Evolutionary conservation across 2,888 invertebrate genomes (phyloP).

Genomic region (Drosophila differens): DNA sequence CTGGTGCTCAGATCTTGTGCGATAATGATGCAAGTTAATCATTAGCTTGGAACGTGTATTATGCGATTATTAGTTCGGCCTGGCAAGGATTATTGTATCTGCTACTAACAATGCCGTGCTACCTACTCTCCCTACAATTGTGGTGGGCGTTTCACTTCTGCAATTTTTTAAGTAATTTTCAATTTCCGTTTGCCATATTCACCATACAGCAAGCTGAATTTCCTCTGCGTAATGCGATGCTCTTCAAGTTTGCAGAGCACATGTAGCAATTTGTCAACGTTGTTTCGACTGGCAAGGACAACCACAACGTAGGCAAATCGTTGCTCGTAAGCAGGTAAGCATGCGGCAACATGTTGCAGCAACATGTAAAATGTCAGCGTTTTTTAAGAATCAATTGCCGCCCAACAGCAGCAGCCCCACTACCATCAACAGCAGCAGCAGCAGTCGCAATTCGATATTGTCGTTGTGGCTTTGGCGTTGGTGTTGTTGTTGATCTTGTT

Average conservation of each 20-base stretch:
- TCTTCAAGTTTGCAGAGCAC: conserved; percentile 48
- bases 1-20: conserved; percentile 69
- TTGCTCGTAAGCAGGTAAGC: conserved; percentile 29
- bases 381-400: conserved; percentile 81
- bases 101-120: conserved; percentile 28
- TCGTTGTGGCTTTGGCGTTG: conserved; percentile 62
- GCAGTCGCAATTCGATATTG: conserved; percentile 72
- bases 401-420: conserved; percentile 56
- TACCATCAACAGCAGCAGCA: conserved; percentile 12
- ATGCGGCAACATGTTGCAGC: conserved; percentile 74
- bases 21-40: conserved; percentile 83
- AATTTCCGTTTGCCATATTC: conserved; percentile 71
- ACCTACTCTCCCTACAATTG: conserved; percentile 28
- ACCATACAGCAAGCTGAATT: conserved; percentile 20
- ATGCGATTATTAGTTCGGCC: conserved; percentile 77
- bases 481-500: conserved; percentile 30
- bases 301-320: conserved; percentile 49
- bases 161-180: conserved; percentile 73
- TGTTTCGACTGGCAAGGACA: conserved; percentile 40
- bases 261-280: conserved; percentile 79
- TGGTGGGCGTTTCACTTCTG: conserved; percentile 66
- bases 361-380: conserved; percentile 82
- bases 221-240: conserved; percentile 61
- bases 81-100: conserved; percentile 55
- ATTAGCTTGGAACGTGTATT: conserved; percentile 82